A percentile compares a stretch with the other conserved stretches of the same genome.
Conservation (phyloP, 2,113 vertebrate genomes). For the Hypanus sabinus region DNA sequence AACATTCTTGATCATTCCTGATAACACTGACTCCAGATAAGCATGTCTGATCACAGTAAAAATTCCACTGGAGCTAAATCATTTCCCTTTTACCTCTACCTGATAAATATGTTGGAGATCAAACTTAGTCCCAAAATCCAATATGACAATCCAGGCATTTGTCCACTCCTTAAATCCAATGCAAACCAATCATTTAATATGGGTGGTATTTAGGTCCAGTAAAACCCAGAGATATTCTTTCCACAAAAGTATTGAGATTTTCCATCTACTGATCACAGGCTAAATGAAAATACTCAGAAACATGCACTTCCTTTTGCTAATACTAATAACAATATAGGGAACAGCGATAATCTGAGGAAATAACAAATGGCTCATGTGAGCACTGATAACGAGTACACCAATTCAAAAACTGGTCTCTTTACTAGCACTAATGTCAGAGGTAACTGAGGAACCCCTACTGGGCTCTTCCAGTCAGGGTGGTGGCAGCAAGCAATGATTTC, state of each 20-base stretch:
- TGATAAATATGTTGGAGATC: neutral
- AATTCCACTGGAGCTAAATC: conserved; percentile 9
- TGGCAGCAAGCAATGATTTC: too few species aligned
- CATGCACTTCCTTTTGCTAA: neutral
- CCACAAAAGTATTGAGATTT: too few species aligned
- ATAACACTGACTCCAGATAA: conserved; percentile 10
- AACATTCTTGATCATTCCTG: conserved; percentile 18
- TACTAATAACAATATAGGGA: neutral
- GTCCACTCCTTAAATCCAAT: neutral
- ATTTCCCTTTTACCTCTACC: neutral
- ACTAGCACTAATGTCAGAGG: neutral
- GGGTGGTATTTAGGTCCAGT: neutral
- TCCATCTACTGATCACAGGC: too few species aligned
- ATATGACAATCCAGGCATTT: neutral
- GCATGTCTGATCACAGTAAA: conserved; percentile 4
- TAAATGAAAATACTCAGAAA: neutral
- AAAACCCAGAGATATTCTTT: neutral
- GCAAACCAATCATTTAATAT: neutral
- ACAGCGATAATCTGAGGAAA: neutral
- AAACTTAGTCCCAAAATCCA: neutral
- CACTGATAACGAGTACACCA: neutral
- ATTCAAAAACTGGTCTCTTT: neutral
- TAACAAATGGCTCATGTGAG: neutral
- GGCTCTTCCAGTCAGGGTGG: too few species aligned
- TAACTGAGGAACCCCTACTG: too few species aligned